These are phyloP conservation scores for Hydropotes inermis DNA, from an alignment of 2,113 vertebrate genomes.

Conservation along the genomic window DNA sequence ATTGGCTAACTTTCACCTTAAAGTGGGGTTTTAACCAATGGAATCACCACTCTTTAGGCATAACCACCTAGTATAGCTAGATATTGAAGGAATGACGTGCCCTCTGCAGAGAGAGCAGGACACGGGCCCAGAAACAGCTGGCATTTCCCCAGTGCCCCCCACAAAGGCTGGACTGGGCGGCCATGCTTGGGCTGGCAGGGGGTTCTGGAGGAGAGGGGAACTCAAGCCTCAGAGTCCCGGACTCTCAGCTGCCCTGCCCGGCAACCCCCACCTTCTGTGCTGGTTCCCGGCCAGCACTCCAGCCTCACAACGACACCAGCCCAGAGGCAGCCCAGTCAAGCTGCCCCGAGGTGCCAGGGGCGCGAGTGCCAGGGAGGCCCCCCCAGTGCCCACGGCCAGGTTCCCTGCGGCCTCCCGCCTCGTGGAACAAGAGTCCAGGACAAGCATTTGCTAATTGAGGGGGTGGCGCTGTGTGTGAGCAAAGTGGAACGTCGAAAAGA, in stretches of 20 bases:
- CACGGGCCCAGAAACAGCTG: neutral
- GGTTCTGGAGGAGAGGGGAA: neutral
- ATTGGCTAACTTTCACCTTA: neutral
- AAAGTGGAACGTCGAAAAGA: neutral
- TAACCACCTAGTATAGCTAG: neutral
- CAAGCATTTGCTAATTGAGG: neutral
- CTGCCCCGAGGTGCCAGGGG: neutral
- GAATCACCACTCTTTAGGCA: neutral
- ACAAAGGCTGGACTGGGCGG: neutral
- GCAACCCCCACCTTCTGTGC: rapidly evolving
- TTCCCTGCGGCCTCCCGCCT: rapidly evolving
- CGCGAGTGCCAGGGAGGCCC: rapidly evolving
- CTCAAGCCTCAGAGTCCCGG: neutral
- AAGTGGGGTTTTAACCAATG: neutral
- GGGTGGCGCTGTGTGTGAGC: neutral
- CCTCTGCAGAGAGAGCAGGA: neutral
- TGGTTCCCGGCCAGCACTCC: rapidly evolving
- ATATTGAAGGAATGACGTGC: neutral
- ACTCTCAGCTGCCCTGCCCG: rapidly evolving
- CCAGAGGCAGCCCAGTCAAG: neutral
- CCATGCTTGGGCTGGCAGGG: rapidly evolving
- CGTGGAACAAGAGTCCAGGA: neutral
- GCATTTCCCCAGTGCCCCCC: neutral
- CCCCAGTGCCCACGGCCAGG: rapidly evolving
- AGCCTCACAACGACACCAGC: rapidly evolving